These are phyloP conservation scores for Hofmannophila pseudospretella DNA, from an alignment of 2,888 invertebrate species.

Conservation along the genomic window DNA sequence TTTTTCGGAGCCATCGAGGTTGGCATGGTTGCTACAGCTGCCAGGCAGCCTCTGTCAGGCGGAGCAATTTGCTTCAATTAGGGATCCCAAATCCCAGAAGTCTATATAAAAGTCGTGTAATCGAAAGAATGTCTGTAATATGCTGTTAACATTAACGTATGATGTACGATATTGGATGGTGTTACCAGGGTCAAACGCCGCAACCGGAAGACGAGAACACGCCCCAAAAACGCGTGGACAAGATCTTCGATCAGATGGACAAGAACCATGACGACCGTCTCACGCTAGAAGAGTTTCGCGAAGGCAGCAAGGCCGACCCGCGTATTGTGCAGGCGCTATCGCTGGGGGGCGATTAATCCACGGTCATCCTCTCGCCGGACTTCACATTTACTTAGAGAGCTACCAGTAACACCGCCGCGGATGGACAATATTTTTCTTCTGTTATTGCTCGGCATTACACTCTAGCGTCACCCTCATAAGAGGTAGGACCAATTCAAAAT, in stretches of 20 bases:
- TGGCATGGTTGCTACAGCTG: too few species aligned
- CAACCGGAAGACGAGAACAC: constrained; percentile 94
- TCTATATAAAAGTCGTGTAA: too few species aligned
- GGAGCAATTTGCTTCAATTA: too few species aligned
- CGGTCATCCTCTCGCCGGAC: constrained; percentile 72
- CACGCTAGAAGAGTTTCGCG: constrained; percentile 96
- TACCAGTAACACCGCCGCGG: constrained; percentile 6
- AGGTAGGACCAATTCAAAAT: too few species aligned
- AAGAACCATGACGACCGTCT: constrained; percentile 98
- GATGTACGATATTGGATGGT: not conserved
- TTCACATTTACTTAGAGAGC: constrained; percentile 62
- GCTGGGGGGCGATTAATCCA: constrained; percentile 85
- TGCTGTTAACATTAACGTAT: too few species aligned
- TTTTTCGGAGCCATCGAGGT: too few species aligned
- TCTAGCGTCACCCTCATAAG: too few species aligned
- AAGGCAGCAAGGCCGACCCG: constrained; percentile 98
- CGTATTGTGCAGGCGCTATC: constrained; percentile 97
- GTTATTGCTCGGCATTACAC: too few species aligned
- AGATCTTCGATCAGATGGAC: constrained; percentile 99
- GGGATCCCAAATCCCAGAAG: too few species aligned
- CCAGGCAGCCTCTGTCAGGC: too few species aligned
- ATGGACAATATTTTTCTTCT: constrained; percentile 7
- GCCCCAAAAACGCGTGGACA: constrained; percentile 97
- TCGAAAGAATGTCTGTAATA: too few species aligned
- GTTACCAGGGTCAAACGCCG: constrained; percentile 90